Evolutionary conservation across 2,888 invertebrate genomes (phyloP).

Genomic region (Harpalus rufipes): DNA sequence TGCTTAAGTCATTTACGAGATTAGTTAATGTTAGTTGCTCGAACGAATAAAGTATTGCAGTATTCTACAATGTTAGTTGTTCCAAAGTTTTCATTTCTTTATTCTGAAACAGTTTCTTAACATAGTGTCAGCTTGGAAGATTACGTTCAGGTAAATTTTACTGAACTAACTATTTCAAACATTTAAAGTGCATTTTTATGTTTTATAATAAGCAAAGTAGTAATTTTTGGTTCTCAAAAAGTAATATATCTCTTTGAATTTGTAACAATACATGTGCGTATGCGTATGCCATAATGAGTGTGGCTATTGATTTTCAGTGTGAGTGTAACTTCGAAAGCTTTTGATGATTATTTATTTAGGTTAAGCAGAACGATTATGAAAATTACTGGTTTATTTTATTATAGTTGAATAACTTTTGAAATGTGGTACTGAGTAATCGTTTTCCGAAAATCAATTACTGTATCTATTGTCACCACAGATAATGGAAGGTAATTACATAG

Average conservation of each 20-base stretch:
- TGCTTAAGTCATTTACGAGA: too few relatives aligned
- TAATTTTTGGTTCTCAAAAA: too few relatives aligned
- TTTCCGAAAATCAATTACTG: conserved; percentile 25
- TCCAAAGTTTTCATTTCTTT: too few relatives aligned
- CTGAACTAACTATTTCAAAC: too few relatives aligned
- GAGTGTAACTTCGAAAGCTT: conserved; percentile 32
- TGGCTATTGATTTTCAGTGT: conserved; percentile 4
- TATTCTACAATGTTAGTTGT: too few relatives aligned
- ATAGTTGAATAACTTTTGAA: conserved; percentile 36
- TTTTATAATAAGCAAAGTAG: too few relatives aligned
- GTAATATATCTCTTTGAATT: not conserved
- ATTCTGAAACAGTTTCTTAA: too few relatives aligned
- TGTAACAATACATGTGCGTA: not conserved
- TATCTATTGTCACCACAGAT: not conserved
- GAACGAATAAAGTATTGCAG: too few relatives aligned
- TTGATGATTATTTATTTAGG: conserved; percentile 44
- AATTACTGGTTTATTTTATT: conserved; percentile 45
- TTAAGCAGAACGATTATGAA: conserved; percentile 50
- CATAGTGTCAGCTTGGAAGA: too few relatives aligned
- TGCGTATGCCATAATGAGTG: conserved; percentile 3
- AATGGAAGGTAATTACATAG: not conserved
- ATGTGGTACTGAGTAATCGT: conserved; percentile 23
- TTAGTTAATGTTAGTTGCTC: too few relatives aligned
- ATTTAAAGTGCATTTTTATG: too few relatives aligned
- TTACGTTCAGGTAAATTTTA: too few relatives aligned